Conservation (phyloP, 2,797 vertebrate species). For the Botia almorhae region DNA sequence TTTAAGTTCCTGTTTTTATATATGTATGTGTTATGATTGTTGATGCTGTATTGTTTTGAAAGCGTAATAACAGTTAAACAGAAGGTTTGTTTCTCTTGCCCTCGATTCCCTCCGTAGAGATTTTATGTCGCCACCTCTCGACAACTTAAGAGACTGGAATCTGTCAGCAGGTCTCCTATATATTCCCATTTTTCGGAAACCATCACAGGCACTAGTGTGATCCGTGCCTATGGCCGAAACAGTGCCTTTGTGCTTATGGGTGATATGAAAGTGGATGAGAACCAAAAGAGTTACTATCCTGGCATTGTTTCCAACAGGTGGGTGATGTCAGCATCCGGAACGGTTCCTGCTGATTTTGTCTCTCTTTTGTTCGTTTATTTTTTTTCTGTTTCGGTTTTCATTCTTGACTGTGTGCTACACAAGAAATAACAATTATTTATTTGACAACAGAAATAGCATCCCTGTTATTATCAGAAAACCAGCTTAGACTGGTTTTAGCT, state of each 20-base stretch:
- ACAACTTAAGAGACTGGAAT: constrained; percentile 96
- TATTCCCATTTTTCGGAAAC: constrained; percentile 98
- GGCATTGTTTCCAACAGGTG: constrained; percentile 92
- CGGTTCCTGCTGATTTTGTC: constrained; percentile 50
- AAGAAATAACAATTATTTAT: background rate
- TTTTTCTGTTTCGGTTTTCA: background rate
- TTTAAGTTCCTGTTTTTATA: background rate
- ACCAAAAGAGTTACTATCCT: constrained; percentile 91
- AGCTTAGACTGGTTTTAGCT: no score
- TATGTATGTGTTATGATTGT: background rate
- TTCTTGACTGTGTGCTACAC: background rate
- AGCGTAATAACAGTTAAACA: constrained; percentile 56
- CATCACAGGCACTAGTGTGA: constrained; percentile 87
- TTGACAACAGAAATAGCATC: constrained; percentile 5
- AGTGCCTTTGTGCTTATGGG: constrained; percentile 83
- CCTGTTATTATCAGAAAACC: no score
- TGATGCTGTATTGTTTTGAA: constrained; percentile 1
- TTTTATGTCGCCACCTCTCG: constrained; percentile 95
- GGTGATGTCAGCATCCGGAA: constrained; percentile 54
- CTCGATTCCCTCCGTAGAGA: constrained; percentile 76
- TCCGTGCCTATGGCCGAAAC: constrained; percentile 88
- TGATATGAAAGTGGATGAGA: constrained; percentile 87
- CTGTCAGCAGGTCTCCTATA: constrained; percentile 93
- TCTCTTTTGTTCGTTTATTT: constrained; percentile 15
- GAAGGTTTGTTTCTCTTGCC: constrained; percentile 62